phyloP scores from a whole-genome alignment of 2,113 vertebrate genomes.

The Tragelaphus buxtoni region DNA sequence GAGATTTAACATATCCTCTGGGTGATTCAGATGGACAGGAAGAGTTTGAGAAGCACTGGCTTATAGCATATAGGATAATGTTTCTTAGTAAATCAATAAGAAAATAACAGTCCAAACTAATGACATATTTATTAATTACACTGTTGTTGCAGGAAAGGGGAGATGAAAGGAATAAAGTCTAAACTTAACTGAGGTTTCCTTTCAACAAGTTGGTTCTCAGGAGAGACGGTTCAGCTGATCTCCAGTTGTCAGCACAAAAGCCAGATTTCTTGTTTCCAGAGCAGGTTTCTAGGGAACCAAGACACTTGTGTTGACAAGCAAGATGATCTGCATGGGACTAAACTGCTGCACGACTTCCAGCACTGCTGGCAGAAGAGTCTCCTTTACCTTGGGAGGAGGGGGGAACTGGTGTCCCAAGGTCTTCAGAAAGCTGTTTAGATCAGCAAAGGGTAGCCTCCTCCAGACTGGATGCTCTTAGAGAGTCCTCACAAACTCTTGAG shows the following conservation, averaged over 20 bases:
- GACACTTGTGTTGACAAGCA: not conserved
- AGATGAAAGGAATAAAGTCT: not conserved
- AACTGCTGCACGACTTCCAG: not conserved
- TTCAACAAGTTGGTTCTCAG: not conserved
- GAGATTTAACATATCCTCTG: not conserved
- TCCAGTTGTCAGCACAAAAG: not conserved
- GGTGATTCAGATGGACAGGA: not conserved
- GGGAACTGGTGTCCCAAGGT: not conserved
- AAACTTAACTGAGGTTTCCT: not conserved
- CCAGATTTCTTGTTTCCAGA: not conserved
- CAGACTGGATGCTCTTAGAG: not conserved
- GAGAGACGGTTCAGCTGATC: not conserved
- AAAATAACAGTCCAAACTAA: not conserved
- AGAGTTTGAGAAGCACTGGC: not conserved
- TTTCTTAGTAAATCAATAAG: not conserved
- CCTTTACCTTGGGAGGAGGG: not conserved
- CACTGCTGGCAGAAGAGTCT: not conserved
- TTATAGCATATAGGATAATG: not conserved
- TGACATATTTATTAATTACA: not conserved
- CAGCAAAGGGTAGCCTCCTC: not conserved
- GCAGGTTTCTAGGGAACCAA: not conserved
- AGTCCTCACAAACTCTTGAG: not conserved
- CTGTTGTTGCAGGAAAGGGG: not conserved
- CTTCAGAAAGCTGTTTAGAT: not conserved
- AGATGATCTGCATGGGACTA: not conserved